Conservation (phyloP, 30 jellyfish, hydroid and myxozoan species). For the Morbakka virulenta region DNA sequence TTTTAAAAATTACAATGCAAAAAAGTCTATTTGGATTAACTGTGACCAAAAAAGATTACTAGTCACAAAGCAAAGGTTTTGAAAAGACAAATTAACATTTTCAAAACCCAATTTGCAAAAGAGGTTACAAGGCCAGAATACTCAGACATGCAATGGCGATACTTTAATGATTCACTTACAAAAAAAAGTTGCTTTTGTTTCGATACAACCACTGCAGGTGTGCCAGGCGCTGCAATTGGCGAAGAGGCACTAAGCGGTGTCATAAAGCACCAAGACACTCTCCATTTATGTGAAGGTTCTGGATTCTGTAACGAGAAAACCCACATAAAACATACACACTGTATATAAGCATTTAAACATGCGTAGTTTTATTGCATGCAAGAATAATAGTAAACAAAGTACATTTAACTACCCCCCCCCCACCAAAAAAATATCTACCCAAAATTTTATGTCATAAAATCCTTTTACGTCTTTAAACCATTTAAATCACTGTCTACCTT, state of each 20-base stretch:
- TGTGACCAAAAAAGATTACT: no score
- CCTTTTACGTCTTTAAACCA: not conserved
- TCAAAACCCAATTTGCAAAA: no score
- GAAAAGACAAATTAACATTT: no score
- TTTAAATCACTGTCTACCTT: not conserved
- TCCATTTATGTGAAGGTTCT: conserved; percentile 50
- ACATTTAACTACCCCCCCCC: no score
- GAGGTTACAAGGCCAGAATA: no score
- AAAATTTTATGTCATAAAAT: not conserved
- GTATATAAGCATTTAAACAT: no score
- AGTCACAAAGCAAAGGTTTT: no score
- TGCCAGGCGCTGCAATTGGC: conserved; percentile 89
- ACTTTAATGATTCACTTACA: conserved; percentile 47
- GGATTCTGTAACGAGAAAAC: conserved; percentile 24
- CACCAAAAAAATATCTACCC: no score
- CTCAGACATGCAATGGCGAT: no score
- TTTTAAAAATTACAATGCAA: no score
- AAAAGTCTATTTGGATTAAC: no score
- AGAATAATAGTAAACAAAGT: not conserved
- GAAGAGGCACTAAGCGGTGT: conserved; percentile 82
- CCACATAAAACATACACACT: no score
- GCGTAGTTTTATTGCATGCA: not conserved
- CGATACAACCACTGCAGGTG: conserved; percentile 95
- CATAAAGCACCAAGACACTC: conserved; percentile 79
- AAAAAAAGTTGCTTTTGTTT: conserved; percentile 73